Conservation (phyloP, 2,113 vertebrate genomes). For the Eulemur rufifrons region DNA sequence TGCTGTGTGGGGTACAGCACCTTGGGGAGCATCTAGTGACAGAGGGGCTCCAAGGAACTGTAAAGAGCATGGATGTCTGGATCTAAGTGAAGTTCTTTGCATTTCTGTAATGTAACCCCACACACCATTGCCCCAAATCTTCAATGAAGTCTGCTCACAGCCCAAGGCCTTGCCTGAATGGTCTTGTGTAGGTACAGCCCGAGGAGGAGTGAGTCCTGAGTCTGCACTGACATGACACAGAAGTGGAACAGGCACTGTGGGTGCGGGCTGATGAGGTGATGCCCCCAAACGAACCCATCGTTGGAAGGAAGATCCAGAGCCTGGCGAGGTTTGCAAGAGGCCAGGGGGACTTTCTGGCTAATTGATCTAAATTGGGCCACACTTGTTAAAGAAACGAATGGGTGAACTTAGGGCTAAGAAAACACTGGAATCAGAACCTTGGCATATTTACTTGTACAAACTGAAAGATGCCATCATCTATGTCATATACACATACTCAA, state of each 20-base stretch:
- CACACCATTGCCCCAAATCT: neutral
- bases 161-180: neutral
- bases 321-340: neutral
- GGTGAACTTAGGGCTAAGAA: neutral
- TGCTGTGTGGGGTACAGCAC: accelerated
- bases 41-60: neutral
- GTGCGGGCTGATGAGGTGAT: neutral
- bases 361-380: neutral
- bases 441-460: neutral
- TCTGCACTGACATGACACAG: neutral
- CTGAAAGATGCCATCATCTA: neutral
- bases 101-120: neutral
- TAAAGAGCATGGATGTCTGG: neutral
- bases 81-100: neutral
- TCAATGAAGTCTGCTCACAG: neutral
- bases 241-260: neutral
- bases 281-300: neutral
- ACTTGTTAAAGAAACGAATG: neutral
- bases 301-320: neutral
- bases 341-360: neutral
- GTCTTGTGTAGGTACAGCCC: neutral
- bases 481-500: neutral
- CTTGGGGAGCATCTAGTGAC: neutral
- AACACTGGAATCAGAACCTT: neutral
- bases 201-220: neutral